phyloP scores from a whole-genome alignment of 2,113 vertebrate genomes.

The Opisthocomus hoazin region DNA sequence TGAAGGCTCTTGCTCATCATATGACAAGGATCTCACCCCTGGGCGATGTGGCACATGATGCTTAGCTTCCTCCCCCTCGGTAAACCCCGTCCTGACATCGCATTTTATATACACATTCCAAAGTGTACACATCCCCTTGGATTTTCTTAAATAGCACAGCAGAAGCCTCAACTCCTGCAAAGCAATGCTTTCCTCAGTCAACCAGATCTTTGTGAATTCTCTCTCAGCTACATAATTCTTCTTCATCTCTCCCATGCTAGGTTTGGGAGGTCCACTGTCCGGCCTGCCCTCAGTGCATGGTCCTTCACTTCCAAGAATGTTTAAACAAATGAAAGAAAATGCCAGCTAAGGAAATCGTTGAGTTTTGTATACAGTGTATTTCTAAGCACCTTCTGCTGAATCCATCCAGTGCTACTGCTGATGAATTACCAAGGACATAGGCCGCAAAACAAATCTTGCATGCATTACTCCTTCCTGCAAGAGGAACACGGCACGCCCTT shows the following conservation, averaged over 20 bases:
- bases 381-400: not conserved
- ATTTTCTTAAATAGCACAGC: not conserved
- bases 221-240: not conserved
- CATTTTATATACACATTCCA: not conserved
- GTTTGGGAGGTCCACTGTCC: not conserved
- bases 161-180: not conserved
- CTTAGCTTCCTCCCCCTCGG: not conserved
- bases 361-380: not conserved
- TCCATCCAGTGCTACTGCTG: not conserved
- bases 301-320: not conserved
- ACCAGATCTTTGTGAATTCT: not conserved
- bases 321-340: not conserved
- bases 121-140: not conserved
- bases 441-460: not conserved
- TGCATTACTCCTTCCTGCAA: not conserved
- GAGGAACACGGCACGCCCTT: not conserved
- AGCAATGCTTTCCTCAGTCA: not conserved
- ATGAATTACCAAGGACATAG: not conserved
- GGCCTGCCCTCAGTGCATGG: not conserved
- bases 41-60: not conserved
- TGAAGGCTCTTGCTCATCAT: not conserved
- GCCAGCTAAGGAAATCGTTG: not conserved
- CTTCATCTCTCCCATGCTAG: not conserved
- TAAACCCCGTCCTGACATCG: not conserved
- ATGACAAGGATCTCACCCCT: not conserved